Evolutionary conservation across 2,888 invertebrate species (phyloP).

Genomic region (Xestia xanthographa): DNA sequence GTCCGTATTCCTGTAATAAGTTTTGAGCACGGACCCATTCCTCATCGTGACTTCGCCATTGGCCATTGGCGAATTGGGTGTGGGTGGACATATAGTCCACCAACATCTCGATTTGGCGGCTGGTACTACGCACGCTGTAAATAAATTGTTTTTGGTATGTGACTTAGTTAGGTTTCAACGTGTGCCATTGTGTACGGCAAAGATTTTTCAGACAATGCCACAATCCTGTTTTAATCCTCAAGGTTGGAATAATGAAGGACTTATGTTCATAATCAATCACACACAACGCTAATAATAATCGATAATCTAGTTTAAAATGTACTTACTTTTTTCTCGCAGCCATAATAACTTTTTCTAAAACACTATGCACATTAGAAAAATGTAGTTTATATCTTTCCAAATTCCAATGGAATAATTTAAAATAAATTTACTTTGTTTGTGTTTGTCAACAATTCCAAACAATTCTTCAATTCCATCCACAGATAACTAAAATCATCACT

Average conservation of each 20-base stretch:
- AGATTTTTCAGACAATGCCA: too few species aligned
- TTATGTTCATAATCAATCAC: too few species aligned
- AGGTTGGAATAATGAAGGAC: neutral
- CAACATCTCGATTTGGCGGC: neutral
- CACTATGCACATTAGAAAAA: neutral
- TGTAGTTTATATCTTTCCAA: neutral
- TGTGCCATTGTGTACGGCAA: neutral
- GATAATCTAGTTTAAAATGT: neutral
- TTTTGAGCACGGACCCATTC: neutral
- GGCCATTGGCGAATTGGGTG: neutral
- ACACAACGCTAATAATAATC: too few species aligned
- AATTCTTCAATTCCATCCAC: too few species aligned
- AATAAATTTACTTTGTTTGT: too few species aligned
- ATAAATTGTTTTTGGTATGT: neutral
- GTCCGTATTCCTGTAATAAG: neutral
- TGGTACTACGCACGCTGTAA: neutral
- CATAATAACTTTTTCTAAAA: neutral
- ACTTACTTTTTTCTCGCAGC: neutral
- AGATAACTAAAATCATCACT: too few species aligned
- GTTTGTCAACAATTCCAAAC: too few species aligned
- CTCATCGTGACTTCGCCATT: neutral
- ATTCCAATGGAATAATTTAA: neutral
- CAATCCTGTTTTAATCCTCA: neutral
- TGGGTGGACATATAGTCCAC: constrained; percentile 4
- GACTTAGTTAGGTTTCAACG: neutral